Evolutionary conservation across 64 coral and sea anemone species (phyloP).

Genomic region (Porites lutea): DNA sequence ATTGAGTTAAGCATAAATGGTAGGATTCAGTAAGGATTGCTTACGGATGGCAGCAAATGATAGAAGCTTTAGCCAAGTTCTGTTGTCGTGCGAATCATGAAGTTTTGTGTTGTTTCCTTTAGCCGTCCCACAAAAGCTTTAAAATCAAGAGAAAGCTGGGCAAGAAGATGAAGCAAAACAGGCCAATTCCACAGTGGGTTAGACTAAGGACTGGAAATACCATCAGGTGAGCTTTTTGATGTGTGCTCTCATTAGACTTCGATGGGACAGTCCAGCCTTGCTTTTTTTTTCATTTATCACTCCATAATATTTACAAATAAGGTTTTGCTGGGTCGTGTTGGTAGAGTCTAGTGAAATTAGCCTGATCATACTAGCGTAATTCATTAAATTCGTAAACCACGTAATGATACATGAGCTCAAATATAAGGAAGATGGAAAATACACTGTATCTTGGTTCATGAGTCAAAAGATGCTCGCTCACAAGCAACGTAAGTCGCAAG

Average conservation of each 20-base stretch:
- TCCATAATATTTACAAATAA: too few species aligned
- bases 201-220: slow-evolving; percentile 95
- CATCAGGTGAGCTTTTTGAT: slow-evolving; percentile 71
- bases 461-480: too few species aligned
- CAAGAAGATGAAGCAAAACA: slow-evolving; percentile 97
- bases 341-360: too few species aligned
- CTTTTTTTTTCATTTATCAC: too few species aligned
- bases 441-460: too few species aligned
- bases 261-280: too few species aligned
- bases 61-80: neutral
- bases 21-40: neutral
- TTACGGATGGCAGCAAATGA: slow-evolving; percentile 52
- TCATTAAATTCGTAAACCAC: too few species aligned
- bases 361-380: too few species aligned
- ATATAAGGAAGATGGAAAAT: too few species aligned
- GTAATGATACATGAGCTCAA: too few species aligned
- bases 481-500: too few species aligned
- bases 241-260: neutral
- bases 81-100: neutral
- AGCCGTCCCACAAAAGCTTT: slow-evolving; percentile 98
- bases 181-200: slow-evolving; percentile 99
- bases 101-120: neutral
- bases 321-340: too few species aligned
- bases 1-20: neutral
- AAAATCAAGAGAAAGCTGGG: slow-evolving; percentile 91